Conservation (phyloP, 2,888 invertebrate genomes). For the Meganola albula region DNA sequence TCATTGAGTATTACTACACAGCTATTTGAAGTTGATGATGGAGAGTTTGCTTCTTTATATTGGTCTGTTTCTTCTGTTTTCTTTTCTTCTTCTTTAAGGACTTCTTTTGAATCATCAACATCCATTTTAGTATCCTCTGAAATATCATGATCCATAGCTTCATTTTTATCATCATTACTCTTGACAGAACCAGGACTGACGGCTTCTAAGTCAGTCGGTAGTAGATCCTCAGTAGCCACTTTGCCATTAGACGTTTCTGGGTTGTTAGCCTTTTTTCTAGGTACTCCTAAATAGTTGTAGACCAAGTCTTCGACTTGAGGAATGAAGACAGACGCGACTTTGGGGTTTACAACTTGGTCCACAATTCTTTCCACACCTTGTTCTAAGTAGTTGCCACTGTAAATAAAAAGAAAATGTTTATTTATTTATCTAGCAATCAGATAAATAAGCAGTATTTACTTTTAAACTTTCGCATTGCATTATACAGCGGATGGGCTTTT, state of each 20-base stretch:
- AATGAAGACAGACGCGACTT: slow-evolving; percentile 90
- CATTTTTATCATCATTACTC: slow-evolving; percentile 67
- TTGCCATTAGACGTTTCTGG: slow-evolving; percentile 54
- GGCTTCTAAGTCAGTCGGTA: slow-evolving; percentile 88
- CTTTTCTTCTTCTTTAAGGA: slow-evolving; percentile 23
- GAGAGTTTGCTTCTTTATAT: slow-evolving; percentile 13
- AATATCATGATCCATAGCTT: slow-evolving; percentile 44
- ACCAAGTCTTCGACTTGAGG: slow-evolving; percentile 94
- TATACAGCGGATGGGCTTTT: no score
- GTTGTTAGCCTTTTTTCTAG: slow-evolving; percentile 77
- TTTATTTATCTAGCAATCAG: background rate
- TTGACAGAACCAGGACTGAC: slow-evolving; percentile 88
- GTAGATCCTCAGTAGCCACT: slow-evolving; percentile 66
- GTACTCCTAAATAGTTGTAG: slow-evolving; percentile 90
- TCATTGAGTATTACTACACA: slow-evolving; percentile 48
- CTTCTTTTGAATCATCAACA: slow-evolving; percentile 40
- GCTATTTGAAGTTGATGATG: slow-evolving; percentile 63
- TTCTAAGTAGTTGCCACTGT: slow-evolving; percentile 91
- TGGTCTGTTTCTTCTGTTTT: slow-evolving; percentile 14
- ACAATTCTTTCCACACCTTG: slow-evolving; percentile 96
- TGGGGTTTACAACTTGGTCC: slow-evolving; percentile 96
- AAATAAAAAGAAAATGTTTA: slow-evolving; percentile 4
- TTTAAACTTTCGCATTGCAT: no score
- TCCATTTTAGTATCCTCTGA: slow-evolving; percentile 38
- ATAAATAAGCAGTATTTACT: no score